These are phyloP conservation scores for Oscheius sp. DNA, from an alignment of 1,140 invertebrate species.

Conservation along the genomic window DNA sequence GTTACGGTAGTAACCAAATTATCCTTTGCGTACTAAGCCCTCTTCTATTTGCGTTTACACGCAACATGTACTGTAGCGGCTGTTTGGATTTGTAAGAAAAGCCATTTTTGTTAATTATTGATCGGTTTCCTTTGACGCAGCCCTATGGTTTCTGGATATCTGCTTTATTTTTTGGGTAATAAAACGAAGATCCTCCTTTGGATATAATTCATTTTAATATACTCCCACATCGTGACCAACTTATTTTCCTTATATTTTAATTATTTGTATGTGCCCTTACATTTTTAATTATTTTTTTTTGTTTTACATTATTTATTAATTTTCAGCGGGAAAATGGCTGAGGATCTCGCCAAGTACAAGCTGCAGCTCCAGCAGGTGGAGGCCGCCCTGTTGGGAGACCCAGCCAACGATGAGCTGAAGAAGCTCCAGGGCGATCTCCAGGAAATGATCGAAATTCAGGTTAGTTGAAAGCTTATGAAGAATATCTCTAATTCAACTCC, in stretches of 20 bases:
- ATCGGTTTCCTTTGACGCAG: no score
- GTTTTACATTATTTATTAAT: background rate
- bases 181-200: no score
- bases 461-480: background rate
- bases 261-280: background rate
- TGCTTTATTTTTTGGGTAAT: no score
- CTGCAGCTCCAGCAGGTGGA: slow-evolving; percentile 32
- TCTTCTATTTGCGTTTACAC: no score
- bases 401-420: slow-evolving; percentile 19
- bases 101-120: no score
- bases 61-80: no score
- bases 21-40: no score
- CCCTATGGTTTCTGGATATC: no score
- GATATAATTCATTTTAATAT: no score
- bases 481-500: background rate
- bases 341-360: slow-evolving; percentile 33
- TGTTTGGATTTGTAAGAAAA: no score
- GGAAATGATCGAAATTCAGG: slow-evolving; percentile 24
- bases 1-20: no score
- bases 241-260: background rate
- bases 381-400: slow-evolving; percentile 34
- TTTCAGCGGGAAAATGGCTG: slow-evolving; percentile 13
- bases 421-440: slow-evolving; percentile 21
- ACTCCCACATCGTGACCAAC: no score
- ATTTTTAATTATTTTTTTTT: background rate